Percentiles rank a stretch among this genome's conserved stretches.
Evolutionary conservation across 2,797 vertebrate species (phyloP).

Genomic region (Lagocephalus sceleratus): DNA sequence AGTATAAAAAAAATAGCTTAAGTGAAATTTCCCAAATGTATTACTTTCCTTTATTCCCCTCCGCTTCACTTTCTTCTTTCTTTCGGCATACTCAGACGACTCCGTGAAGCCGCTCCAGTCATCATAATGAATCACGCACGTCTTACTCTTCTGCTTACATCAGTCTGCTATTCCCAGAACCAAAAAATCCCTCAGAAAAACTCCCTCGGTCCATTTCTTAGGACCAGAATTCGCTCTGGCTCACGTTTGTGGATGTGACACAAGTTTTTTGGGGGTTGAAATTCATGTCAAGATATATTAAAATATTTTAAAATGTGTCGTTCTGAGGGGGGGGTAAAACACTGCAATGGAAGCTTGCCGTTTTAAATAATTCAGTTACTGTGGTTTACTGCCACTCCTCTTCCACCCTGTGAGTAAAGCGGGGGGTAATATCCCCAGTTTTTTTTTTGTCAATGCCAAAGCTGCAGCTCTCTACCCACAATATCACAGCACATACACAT

Average conservation of each 20-base stretch:
- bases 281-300: too few relatives aligned
- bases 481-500: too few relatives aligned
- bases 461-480: too few relatives aligned
- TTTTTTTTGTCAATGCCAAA: too few relatives aligned
- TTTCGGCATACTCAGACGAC: slow-evolving; percentile 14
- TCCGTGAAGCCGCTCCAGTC: slow-evolving; percentile 22
- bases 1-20: slow-evolving; percentile 6
- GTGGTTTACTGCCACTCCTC: too few relatives aligned
- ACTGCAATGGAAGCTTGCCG: too few relatives aligned
- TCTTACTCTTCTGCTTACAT: slow-evolving; percentile 10
- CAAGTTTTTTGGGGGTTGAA: slow-evolving; percentile 15
- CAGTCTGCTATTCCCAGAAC: slow-evolving; percentile 14
- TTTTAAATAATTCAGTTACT: too few relatives aligned
- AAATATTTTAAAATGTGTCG: too few relatives aligned
- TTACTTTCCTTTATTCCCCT: slow-evolving; percentile 14
- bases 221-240: slow-evolving; percentile 6
- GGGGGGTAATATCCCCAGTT: too few relatives aligned
- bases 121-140: slow-evolving; percentile 39
- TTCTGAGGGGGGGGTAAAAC: too few relatives aligned
- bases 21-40: slow-evolving; percentile 20
- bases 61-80: not conserved
- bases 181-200: slow-evolving; percentile 7
- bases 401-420: too few relatives aligned
- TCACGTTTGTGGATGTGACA: not conserved
- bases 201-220: slow-evolving; percentile 5